Evolutionary conservation across 2,888 invertebrate genomes (phyloP), one percentile per base, ranked within the genome.

Genomic region (Mythimna lalbum): DNA sequence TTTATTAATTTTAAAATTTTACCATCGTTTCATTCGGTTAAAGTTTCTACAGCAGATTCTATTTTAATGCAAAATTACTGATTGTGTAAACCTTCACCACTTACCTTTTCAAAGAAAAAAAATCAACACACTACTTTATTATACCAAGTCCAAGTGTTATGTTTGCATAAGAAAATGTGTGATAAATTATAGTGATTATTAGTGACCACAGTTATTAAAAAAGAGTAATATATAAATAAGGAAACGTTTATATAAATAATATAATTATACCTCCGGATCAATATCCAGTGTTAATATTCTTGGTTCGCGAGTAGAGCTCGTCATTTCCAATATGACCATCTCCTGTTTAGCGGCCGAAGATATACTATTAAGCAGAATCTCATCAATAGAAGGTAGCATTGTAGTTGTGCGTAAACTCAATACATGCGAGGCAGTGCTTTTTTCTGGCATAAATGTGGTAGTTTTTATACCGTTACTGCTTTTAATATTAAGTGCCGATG

Each of bases 331-430:
- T 92, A 95, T 94, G 90, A 95, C 94, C 93, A 95, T 96, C 86
- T 96, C 95, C 93, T 97, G 96, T 94, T 96, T 96, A 93, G 96
- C 96, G 82, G 96, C 97, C 86, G 96, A 95, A 89, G 97, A 95
- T 90, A 96, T 95, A 95, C 96, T 96, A 93, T 96, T 96, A 93
- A 96, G 96, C 93, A 97, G 93, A 92, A 97, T 96, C 91, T 96
- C 96, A 90, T 96, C 96, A 93, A 97, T 91, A 91, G 96, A 96
- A 90, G 96, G 96, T 92, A 96, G 93, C 94, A 96, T 96, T 92
- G 96, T 94, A 91, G 95, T 91, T 90, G 96, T 96, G 94, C 95
- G 95, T 92, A 95, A 94, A 94, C 94, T 95, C 90, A 95, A 93
- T 92, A 96, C 96, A 94, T 96, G 96, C 94, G 95, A 96, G 93